Evolutionary conservation across 2,797 vertebrate genomes (phyloP).

Genomic region (Phrynocephalus guinanensis): DNA sequence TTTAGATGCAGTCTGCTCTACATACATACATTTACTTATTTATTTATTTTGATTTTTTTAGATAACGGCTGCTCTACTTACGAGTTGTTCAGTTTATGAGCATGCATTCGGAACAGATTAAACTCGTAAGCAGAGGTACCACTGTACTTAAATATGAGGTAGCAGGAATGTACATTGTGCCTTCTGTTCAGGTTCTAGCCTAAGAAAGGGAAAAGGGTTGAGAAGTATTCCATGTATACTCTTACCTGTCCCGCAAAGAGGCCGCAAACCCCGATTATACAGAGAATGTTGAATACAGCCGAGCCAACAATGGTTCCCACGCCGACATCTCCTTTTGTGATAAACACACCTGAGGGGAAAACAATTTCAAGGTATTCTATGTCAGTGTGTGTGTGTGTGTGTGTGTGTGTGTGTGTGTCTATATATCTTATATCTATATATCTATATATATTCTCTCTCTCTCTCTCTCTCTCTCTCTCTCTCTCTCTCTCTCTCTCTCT

Average conservation of each 20-base stretch:
- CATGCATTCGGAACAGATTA: too few relatives aligned
- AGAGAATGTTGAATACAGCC: conserved; percentile 96
- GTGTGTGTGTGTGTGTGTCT: too few relatives aligned
- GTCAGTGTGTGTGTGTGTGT: conserved; percentile 4
- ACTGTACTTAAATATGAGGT: background rate
- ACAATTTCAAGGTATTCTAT: conserved; percentile 60
- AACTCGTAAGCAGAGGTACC: too few relatives aligned
- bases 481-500: too few relatives aligned
- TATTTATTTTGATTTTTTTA: too few relatives aligned
- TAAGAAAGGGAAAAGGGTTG: background rate
- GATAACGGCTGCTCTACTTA: too few relatives aligned
- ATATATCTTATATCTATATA: too few relatives aligned
- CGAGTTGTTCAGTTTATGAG: too few relatives aligned
- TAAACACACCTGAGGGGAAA: conserved; percentile 91
- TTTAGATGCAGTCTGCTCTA: too few relatives aligned
- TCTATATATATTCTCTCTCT: too few relatives aligned
- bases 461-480: too few relatives aligned
- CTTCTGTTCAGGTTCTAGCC: background rate
- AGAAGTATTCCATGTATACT: conserved; percentile 14
- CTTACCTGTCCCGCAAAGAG: conserved; percentile 94
- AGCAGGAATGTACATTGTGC: background rate
- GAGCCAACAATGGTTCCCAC: conserved; percentile 98
- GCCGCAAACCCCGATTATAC: conserved; percentile 95
- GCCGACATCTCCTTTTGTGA: conserved; percentile 96
- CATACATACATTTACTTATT: too few relatives aligned